Evolutionary conservation across 2,888 invertebrate genomes (phyloP).

Genomic region (Phymatocera aterrima): DNA sequence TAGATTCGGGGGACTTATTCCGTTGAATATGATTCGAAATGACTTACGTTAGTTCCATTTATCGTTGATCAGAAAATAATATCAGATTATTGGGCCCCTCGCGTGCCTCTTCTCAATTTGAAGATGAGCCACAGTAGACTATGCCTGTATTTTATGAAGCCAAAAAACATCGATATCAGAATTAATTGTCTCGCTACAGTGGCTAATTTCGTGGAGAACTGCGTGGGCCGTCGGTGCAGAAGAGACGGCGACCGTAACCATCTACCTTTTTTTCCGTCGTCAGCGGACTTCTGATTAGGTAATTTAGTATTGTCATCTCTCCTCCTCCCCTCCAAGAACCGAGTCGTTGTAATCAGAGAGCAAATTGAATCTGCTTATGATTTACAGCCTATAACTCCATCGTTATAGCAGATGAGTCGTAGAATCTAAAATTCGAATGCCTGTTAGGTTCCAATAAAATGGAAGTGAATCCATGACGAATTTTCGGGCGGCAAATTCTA

Average conservation of each 20-base stretch:
- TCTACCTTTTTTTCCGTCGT: constrained; percentile 74
- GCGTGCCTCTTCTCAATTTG: no score
- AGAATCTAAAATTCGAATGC: background rate
- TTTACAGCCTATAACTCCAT: constrained; percentile 73
- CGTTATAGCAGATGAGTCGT: constrained; percentile 73
- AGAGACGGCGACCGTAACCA: background rate
- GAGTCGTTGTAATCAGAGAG: constrained; percentile 66
- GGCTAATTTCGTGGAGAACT: constrained; percentile 68
- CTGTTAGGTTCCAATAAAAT: background rate
- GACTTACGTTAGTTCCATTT: no score
- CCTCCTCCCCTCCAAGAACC: no score
- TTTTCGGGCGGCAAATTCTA: background rate
- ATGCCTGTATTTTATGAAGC: no score
- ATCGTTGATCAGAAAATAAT: no score
- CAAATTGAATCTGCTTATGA: constrained; percentile 69
- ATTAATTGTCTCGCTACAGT: constrained; percentile 62
- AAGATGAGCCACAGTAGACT: no score
- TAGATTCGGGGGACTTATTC: no score
- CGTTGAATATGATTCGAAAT: no score
- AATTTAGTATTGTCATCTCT: no score
- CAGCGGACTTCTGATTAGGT: constrained; percentile 73
- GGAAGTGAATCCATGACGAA: background rate
- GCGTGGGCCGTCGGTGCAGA: constrained; percentile 72
- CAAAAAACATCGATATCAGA: no score
- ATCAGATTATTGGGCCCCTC: no score